A percentile compares a stretch with the other conserved stretches of the same genome.
Conservation (phyloP, 2,888 invertebrate species). For the Norana najaformis region DNA sequence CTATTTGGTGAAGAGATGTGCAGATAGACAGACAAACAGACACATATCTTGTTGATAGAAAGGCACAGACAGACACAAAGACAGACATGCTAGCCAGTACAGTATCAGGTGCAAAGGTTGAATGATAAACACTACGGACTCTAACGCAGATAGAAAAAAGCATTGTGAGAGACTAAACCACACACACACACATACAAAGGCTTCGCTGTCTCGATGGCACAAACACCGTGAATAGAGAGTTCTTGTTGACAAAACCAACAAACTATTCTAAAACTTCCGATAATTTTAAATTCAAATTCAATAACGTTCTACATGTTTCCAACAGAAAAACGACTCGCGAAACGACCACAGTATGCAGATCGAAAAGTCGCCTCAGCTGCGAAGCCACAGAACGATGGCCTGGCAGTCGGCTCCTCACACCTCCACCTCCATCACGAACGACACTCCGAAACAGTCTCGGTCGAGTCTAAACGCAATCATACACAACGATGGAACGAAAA, state of each 20-base stretch:
- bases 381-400: not conserved
- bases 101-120: too few relatives aligned
- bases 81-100: too few relatives aligned
- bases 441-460: constrained; percentile 20
- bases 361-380: not conserved
- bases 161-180: too few relatives aligned
- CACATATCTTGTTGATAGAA: too few relatives aligned
- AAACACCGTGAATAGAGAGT: not conserved
- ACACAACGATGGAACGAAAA: constrained; percentile 9
- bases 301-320: not conserved
- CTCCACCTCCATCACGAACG: not conserved
- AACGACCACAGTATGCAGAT: not conserved
- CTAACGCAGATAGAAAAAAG: too few relatives aligned
- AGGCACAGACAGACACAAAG: too few relatives aligned
- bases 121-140: too few relatives aligned
- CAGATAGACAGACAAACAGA: too few relatives aligned
- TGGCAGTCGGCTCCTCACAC: not conserved
- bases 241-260: not conserved
- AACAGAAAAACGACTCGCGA: not conserved
- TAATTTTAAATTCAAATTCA: not conserved
- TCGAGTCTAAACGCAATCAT: constrained; percentile 18
- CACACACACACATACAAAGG: too few relatives aligned
- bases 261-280: not conserved
- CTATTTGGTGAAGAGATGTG: too few relatives aligned
- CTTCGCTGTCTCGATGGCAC: not conserved